Base-by-base conservation (phyloP, 2,113 vertebrate species). In the Cyanoramphus novaezelandiae region DNA sequence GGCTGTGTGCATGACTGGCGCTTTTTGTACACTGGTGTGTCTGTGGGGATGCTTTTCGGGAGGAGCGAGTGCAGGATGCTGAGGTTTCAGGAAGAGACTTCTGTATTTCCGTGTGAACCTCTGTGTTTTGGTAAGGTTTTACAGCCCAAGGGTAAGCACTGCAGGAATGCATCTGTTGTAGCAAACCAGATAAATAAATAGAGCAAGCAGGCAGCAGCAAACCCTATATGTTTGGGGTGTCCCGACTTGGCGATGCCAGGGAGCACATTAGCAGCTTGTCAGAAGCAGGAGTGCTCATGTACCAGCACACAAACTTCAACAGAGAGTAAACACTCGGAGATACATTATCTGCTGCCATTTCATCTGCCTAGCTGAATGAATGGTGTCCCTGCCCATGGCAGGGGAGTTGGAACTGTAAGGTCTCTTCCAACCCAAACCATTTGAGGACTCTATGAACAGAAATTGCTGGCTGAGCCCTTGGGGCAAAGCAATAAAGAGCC, bases 1-100 rank as follows among this genome's bases (percentile, higher is more conserved):
- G 43, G 6, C 12, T 10, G 4, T 2, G 0, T 53, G 63, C 57
- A 4, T 10, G 17, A 33, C 35, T 1, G 5, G n/a, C 0, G 0
- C 7, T 33, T n/a, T 80, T 50, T 55, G 17, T 72, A 4, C 10
- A 5, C 37, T 3, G 2, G 10, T 49, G 15, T 23, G 19, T 29
- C 59, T 70, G n/a, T 20, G 7, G 71, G 1, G 5, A 1, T 77
- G 68, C 37, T 78, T 75, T 81, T 33, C 33, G 15, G 62, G 43
- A 81, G 64, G 53, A 75, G 39, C 10, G 39, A 68, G 23, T 35
- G 81, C 69, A 63, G 33, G 47, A 28, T 37, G 57, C 21, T 71
- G 63, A 67, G 18, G 11, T 52, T 83, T 83, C 29, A 8, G 7
- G 7, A n/a, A 35, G 35, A 43, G 6, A 37, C 13, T 55, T 63